Evolutionary conservation across 1,140 invertebrate genomes (phyloP).

Genomic region (Euura saliciscinereae): DNA sequence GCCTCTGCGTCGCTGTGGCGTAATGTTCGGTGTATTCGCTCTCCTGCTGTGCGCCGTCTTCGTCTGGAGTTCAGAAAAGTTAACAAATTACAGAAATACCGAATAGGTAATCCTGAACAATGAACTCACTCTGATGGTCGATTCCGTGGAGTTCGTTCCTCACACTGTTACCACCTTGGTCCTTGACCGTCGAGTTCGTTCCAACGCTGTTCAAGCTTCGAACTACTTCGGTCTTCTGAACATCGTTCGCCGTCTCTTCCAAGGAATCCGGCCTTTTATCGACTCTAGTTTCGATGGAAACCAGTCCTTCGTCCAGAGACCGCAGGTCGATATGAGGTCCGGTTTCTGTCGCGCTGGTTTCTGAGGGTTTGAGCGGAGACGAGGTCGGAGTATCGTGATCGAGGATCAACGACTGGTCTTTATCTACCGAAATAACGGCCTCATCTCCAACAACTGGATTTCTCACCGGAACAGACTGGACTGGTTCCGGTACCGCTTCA

Average conservation of each 20-base stretch:
- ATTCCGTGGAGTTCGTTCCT: neutral
- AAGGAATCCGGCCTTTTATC: neutral
- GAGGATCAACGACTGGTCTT: neutral
- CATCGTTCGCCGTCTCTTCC: neutral
- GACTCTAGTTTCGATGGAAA: neutral
- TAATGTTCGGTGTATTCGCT: conserved; percentile 69
- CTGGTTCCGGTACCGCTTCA: no score
- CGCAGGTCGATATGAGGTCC: conserved; percentile 6
- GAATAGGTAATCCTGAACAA: neutral
- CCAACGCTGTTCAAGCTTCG: neutral
- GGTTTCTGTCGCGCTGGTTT: neutral
- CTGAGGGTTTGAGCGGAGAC: neutral
- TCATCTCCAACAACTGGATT: conserved; percentile 25
- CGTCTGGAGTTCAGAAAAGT: conserved; percentile 24
- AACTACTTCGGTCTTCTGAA: neutral
- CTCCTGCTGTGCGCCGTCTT: conserved; percentile 62
- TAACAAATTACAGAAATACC: neutral
- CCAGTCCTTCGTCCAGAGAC: conserved; percentile 2
- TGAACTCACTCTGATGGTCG: neutral
- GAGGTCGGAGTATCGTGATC: neutral
- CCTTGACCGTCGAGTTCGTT: no score
- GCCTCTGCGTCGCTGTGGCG: conserved; percentile 62
- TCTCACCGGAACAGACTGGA: no score
- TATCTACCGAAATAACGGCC: conserved; percentile 38
- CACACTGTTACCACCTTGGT: neutral